These are phyloP conservation scores for Dolichomitus sp. DNA, from an alignment of 2,888 invertebrate genomes.

Conservation along the genomic window DNA sequence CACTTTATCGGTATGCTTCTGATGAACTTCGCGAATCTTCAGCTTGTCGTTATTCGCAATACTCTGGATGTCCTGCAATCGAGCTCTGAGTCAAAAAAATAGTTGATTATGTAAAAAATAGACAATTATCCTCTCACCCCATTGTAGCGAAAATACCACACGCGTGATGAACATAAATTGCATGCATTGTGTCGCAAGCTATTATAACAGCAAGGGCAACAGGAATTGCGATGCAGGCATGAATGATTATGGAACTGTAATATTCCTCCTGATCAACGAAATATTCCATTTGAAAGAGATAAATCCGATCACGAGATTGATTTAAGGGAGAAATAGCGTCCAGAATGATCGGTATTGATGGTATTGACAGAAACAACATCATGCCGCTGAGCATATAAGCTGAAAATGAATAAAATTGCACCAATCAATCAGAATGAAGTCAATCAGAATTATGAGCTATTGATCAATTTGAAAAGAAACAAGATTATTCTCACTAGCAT, in stretches of 20 bases:
- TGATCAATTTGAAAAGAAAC: too few species aligned
- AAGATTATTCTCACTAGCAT: slow-evolving; percentile 46
- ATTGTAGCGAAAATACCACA: slow-evolving; percentile 62
- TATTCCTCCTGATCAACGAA: slow-evolving; percentile 62
- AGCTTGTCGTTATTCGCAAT: background rate
- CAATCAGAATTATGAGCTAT: background rate
- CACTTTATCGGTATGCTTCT: slow-evolving; percentile 14
- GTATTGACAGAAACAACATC: slow-evolving; percentile 51
- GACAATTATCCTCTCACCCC: slow-evolving; percentile 37
- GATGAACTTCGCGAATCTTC: background rate
- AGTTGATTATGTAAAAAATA: too few species aligned
- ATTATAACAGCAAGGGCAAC: slow-evolving; percentile 44
- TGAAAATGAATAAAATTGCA: slow-evolving; percentile 10
- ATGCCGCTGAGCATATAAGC: slow-evolving; percentile 52
- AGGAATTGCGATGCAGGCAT: slow-evolving; percentile 63
- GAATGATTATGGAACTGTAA: slow-evolving; percentile 58
- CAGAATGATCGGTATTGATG: slow-evolving; percentile 58
- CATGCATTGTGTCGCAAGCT: slow-evolving; percentile 61
- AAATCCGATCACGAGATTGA: slow-evolving; percentile 54
- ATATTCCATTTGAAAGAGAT: slow-evolving; percentile 63
- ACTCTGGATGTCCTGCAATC: slow-evolving; percentile 37
- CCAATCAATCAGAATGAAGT: too few species aligned
- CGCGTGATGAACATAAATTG: slow-evolving; percentile 59
- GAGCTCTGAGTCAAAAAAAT: slow-evolving; percentile 21
- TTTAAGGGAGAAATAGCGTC: slow-evolving; percentile 61